Base-by-base conservation (phyloP, 1,140 invertebrate species). In the Maniola jurtina region DNA sequence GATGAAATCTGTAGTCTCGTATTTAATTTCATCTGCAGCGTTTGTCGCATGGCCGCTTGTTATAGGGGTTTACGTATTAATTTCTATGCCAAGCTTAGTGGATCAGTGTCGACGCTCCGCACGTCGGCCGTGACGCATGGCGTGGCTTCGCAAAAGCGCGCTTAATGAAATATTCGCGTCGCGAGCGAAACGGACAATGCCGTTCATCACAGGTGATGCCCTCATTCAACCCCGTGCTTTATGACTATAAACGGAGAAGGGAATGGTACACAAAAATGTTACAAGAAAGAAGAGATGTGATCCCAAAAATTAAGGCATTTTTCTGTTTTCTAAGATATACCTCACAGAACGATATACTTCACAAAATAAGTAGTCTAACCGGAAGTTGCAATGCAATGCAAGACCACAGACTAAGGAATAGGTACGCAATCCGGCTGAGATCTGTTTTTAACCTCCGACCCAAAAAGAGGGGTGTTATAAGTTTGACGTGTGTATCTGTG, bases 101-200 rank as follows among this genome's bases (percentile, higher is more conserved):
- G 84, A 86, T 86, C 80, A 82, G 72, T 76, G 85, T 79, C 80
- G 81, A 72, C 83, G 77, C 63, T 60, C 56, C 59, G 61, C 63
- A 65, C 58, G 58, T 59, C 64, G 66, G 63, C 61, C 70, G 63
- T 73, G 71, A 73, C 68, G 68, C 71, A 70, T 73, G 65, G 74
- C 66, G 71, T 61, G 70, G 80, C 77, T 79, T 66, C 66, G 75
- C 77, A 69, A 73, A 75, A 80, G 81, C 79, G 79, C 78, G 78
- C 77, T 81, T 88, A 89, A 88, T 89, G 87, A 89, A 89, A 89
- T 89, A 89, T 89, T 84, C 83, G 82, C 68, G 74, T 79, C 80
- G 75, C 79, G 80, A 81, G 77, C 81, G 81, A 79, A 86, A 80
- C 76, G 73, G 82, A 84, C 83, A 80, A 75, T 71, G 70, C 71